Evolutionary conservation across 2,888 invertebrate genomes (phyloP).

Genomic region (Urechis unicinctus): DNA sequence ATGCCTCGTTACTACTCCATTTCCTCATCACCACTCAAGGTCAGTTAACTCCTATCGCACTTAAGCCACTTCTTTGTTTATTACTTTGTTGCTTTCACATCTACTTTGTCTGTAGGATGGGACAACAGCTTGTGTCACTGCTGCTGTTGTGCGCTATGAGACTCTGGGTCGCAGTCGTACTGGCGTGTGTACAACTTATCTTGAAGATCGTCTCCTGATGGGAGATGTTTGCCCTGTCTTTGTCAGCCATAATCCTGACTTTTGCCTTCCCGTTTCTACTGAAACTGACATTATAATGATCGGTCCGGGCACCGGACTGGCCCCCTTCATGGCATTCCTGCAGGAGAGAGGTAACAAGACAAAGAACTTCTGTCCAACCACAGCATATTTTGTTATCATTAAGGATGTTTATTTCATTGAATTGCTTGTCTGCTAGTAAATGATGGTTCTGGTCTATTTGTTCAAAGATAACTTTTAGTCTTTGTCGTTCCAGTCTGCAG

Average conservation of each 20-base stretch:
- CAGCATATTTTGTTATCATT: too few relatives aligned
- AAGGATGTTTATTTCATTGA: too few relatives aligned
- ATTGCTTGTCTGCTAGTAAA: too few relatives aligned
- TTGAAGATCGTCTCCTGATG: slow-evolving; percentile 24
- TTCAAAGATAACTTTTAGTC: background rate
- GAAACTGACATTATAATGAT: slow-evolving; percentile 72
- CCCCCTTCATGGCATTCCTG: slow-evolving; percentile 81
- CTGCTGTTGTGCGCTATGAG: slow-evolving; percentile 27
- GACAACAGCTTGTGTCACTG: slow-evolving; percentile 26
- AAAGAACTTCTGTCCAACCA: too few relatives aligned
- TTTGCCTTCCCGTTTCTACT: slow-evolving; percentile 24
- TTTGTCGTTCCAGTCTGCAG: too few relatives aligned
- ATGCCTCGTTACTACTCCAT: slow-evolving; percentile 36
- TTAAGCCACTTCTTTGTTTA: background rate
- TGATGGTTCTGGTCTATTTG: background rate
- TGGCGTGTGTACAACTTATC: slow-evolving; percentile 28
- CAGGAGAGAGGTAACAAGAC: slow-evolving; percentile 59
- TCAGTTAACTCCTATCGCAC: slow-evolving; percentile 9
- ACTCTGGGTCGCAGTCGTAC: slow-evolving; percentile 18
- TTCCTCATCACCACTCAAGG: slow-evolving; percentile 28
- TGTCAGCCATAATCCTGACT: slow-evolving; percentile 31
- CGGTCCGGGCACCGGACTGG: slow-evolving; percentile 92
- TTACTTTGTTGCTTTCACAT: background rate
- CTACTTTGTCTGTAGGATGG: slow-evolving; percentile 15
- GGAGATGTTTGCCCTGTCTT: slow-evolving; percentile 27